These are phyloP conservation scores for Scelioninae gen. 2 DNA, from an alignment of 2,888 invertebrate genomes.

Conservation along the genomic window DNA sequence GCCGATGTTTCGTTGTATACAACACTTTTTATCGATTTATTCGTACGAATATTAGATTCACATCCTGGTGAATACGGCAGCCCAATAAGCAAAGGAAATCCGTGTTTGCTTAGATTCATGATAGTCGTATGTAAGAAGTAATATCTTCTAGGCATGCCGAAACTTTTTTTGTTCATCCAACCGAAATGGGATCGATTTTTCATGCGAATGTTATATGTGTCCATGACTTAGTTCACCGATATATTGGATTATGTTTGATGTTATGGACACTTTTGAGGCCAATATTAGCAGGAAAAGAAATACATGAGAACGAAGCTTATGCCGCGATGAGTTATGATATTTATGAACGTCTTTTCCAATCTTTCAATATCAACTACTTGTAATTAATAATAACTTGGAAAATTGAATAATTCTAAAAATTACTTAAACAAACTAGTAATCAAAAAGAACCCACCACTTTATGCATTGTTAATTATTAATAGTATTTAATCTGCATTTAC, in stretches of 20 bases:
- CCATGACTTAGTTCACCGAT: constrained; percentile 36
- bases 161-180: constrained; percentile 35
- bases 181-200: constrained; percentile 36
- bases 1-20: neutral
- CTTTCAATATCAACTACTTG: no score
- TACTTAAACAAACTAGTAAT: no score
- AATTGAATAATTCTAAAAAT: no score
- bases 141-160: constrained; percentile 18
- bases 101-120: constrained; percentile 35
- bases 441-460: no score
- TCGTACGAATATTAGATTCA: constrained; percentile 33
- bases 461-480: no score
- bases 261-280: constrained; percentile 37
- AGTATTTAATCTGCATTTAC: no score
- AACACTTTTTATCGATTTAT: constrained; percentile 27
- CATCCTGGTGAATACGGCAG: constrained; percentile 11
- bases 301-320: constrained; percentile 28
- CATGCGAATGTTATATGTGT: constrained; percentile 39
- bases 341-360: constrained; percentile 3
- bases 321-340: constrained; percentile 32
- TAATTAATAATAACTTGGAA: no score
- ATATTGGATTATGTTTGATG: constrained; percentile 50
- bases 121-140: constrained; percentile 32
- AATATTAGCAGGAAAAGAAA: constrained; percentile 34
- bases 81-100: constrained; percentile 27